Conservation (phyloP, 2,888 invertebrate genomes). For the Herminia tarsipennalis region DNA sequence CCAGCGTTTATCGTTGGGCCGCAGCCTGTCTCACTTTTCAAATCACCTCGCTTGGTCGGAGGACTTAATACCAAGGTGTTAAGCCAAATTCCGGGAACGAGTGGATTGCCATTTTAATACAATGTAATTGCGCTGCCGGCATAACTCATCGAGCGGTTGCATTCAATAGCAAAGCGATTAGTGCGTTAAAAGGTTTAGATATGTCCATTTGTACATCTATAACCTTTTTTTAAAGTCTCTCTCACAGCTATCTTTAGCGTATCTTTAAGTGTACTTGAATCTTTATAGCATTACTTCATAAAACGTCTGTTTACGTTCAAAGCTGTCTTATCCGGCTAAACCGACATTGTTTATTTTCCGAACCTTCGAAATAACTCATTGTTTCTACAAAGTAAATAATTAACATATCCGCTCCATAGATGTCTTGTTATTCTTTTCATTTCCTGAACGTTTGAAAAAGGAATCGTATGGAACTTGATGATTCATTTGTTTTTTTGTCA, state of each 20-base stretch:
- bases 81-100: too few relatives aligned
- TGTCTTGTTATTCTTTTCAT: slow-evolving; percentile 21
- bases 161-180: too few relatives aligned
- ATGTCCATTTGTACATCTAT: too few relatives aligned
- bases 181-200: too few relatives aligned
- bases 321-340: slow-evolving; percentile 18
- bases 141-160: too few relatives aligned
- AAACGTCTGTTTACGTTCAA: slow-evolving; percentile 9
- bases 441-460: slow-evolving; percentile 21
- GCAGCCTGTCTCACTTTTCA: too few relatives aligned
- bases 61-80: too few relatives aligned
- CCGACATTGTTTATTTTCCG: slow-evolving; percentile 13
- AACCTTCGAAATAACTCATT: slow-evolving; percentile 14
- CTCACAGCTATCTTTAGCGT: not conserved
- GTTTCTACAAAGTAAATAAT: slow-evolving; percentile 28
- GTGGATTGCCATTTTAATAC: too few relatives aligned
- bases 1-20: too few relatives aligned
- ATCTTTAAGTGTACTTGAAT: not conserved
- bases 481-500: not conserved
- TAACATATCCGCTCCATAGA: slow-evolving; percentile 20
- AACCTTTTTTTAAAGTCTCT: not conserved
- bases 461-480: slow-evolving; percentile 3
- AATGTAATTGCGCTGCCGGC: too few relatives aligned
- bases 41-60: too few relatives aligned
- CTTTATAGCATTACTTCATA: slow-evolving; percentile 3